Base-by-base conservation (phyloP, 2,797 vertebrate species). In the Vespertilio murinus region DNA sequence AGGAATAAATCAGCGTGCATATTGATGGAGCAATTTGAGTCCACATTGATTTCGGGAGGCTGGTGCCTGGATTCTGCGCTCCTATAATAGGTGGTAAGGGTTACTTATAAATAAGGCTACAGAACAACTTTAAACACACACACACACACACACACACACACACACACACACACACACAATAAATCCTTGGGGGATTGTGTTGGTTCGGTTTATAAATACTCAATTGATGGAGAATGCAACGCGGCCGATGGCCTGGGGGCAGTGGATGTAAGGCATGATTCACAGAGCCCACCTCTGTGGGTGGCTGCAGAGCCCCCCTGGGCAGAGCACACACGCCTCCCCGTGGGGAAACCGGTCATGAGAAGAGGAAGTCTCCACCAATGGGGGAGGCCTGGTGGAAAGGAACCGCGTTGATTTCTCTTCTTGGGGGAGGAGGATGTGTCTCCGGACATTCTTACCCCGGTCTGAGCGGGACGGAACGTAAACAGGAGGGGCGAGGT, bases 1-100 rank as follows among this genome's bases (percentile, higher is more conserved):
- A 96, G 95, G 96, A 98, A 97, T 97, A 98, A 98, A 97, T 90
- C 97, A 97, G 97, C 75, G 93, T 97, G 97, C 30, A 92, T 98
- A 98, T 98, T 97, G 98, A 98, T 98, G 96, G 96, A 97, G 96
- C 97, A 98, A 98, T 98, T 98, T 98, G 98, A 97, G 97, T 95
- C 96, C 78, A 85, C 98, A 98, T 98, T 98, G 98, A 98, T 98
- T 98, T 96, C 95, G 97, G 90, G 95, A 96, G 94, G 97, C 96
- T 54, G 92, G 93, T 97, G 0, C 0, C 97, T 97, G 96, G 95
- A 98, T 98, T 97, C 96, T 96, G 97, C 95, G 96, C 94, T 96
- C 95, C 91, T 96, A 93, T 96, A 97, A 97, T 91, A 95, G 96
- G 93, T 92, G 90, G 90, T 96, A 96, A 96, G 91, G 96, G 96